phyloP scores from a whole-genome alignment of 2,888 invertebrate genomes.

The Petrolisthes manimaculis region DNA sequence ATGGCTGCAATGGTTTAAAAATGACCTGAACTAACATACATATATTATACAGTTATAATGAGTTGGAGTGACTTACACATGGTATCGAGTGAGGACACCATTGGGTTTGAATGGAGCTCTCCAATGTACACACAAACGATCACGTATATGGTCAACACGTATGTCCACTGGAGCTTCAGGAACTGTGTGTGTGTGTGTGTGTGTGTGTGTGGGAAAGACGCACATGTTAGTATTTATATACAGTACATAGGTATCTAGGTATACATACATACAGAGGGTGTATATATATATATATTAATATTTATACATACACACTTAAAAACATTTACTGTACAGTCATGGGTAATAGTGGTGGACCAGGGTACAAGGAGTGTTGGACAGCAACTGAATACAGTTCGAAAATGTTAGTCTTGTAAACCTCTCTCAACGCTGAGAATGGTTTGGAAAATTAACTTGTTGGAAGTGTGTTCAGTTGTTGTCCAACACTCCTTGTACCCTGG shows the following conservation, averaged over 20 bases:
- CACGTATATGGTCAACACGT: not conserved
- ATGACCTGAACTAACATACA: too few species aligned
- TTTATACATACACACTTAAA: not conserved
- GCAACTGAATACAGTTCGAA: too few species aligned
- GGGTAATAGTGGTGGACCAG: too few species aligned
- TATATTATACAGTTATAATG: not conserved
- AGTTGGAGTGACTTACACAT: not conserved
- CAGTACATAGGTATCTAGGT: not conserved
- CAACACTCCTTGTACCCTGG: too few species aligned
- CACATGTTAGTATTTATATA: not conserved
- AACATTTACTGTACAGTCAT: not conserved
- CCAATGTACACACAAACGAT: not conserved
- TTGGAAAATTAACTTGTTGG: too few species aligned
- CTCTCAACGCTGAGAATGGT: too few species aligned
- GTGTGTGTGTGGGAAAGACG: slow-evolving; percentile 10
- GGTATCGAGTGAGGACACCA: not conserved
- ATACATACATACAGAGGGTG: not conserved
- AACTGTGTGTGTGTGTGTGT: not conserved
- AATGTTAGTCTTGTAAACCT: too few species aligned
- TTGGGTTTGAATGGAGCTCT: not conserved
- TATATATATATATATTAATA: not conserved
- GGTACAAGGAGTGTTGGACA: too few species aligned
- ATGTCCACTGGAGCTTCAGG: not conserved
- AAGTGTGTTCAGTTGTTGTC: too few species aligned
- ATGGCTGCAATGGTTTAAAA: too few species aligned